Conservation (phyloP, 2,797 vertebrate genomes). For the Percopsis omiscomaycus region DNA sequence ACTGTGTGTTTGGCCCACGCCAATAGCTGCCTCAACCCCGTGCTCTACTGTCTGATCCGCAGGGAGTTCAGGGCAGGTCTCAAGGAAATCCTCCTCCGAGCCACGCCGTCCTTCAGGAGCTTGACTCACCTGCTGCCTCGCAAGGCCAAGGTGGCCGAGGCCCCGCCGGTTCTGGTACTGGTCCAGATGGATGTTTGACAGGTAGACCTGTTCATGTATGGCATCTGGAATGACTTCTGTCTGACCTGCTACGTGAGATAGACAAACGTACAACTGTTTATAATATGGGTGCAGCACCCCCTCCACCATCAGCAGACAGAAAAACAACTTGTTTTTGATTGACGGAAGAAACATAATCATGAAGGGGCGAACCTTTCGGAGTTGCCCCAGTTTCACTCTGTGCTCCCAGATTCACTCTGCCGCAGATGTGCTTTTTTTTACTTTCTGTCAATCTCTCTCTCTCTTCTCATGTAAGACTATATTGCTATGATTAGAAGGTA, state of each 20-base stretch:
- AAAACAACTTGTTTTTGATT: conserved; percentile 35
- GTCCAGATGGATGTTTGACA: conserved; percentile 77
- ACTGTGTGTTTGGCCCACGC: conserved; percentile 82
- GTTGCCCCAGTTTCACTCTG: conserved; percentile 48
- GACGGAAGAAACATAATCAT: conserved; percentile 39
- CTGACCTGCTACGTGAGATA: background rate
- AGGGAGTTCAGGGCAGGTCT: conserved; percentile 78
- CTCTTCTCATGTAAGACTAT: conserved; percentile 4
- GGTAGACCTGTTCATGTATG: background rate
- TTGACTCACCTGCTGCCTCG: conserved; percentile 68
- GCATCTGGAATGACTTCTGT: background rate
- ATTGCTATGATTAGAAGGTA: background rate
- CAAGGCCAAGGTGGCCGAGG: conserved; percentile 77
- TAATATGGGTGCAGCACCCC: conserved; percentile 5
- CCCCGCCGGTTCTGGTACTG: conserved; percentile 71
- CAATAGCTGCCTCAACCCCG: conserved; percentile 84
- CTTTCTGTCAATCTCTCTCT: conserved; percentile 10
- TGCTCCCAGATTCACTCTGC: conserved; percentile 15
- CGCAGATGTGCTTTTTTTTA: conserved; percentile 18
- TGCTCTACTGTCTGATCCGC: conserved; percentile 81
- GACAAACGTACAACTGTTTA: conserved; percentile 16
- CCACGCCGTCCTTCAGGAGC: conserved; percentile 72
- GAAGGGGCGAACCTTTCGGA: conserved; percentile 37
- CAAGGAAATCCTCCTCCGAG: conserved; percentile 74
- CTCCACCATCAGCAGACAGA: conserved; percentile 7